Conservation (phyloP, 2,113 vertebrate species). For the Piaya cayana region DNA sequence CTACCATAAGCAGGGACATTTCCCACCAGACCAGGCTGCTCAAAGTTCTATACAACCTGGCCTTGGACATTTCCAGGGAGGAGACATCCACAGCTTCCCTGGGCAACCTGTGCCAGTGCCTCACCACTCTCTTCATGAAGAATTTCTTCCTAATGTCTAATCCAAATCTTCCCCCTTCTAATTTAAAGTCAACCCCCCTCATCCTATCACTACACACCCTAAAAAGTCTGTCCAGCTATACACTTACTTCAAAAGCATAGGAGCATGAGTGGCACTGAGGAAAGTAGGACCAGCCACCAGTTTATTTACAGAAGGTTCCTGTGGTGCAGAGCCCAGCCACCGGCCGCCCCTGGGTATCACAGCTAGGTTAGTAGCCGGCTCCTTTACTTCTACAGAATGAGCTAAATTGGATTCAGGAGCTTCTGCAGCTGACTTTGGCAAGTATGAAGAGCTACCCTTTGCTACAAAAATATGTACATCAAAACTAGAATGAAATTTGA, state of each 20-base stretch:
- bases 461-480: not conserved
- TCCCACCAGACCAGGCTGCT: too few relatives aligned
- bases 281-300: fast-evolving
- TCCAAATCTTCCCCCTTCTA: too few relatives aligned
- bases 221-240: not conserved
- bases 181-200: too few relatives aligned
- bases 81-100: too few relatives aligned
- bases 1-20: too few relatives aligned
- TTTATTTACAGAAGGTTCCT: not conserved
- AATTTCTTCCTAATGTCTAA: too few relatives aligned
- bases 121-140: too few relatives aligned
- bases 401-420: not conserved
- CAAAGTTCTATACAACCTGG: too few relatives aligned
- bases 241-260: fast-evolving
- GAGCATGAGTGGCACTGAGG: fast-evolving
- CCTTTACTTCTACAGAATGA: not conserved
- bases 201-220: too few relatives aligned
- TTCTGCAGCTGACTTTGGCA: not conserved
- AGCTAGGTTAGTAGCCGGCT: not conserved
- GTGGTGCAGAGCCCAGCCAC: fast-evolving
- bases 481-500: not conserved
- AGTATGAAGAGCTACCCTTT: not conserved
- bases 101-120: too few relatives aligned
- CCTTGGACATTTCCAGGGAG: too few relatives aligned
- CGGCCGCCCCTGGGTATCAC: fast-evolving